Base-by-base conservation (phyloP, 2,888 invertebrate genomes). In the Himalopsyche japonica region DNA sequence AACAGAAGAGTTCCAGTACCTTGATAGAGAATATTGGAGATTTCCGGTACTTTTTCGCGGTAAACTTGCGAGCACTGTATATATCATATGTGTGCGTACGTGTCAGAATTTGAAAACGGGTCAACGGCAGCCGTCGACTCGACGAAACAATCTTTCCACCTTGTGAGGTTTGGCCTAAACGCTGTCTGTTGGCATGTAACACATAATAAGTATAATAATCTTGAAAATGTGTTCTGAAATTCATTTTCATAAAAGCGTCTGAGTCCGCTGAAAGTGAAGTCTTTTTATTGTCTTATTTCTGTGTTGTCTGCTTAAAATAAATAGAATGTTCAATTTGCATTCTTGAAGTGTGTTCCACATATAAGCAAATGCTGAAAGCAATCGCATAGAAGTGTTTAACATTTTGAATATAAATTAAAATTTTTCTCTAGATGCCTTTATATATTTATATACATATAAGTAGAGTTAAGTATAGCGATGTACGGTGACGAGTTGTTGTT, bases 361-460 rank as follows among this genome's bases (percentile, higher is more conserved):
- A 82, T 82, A 85, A 85, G 85, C 81, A 87, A 84, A 86, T 79
- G 87, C 87, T 87, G 83, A 87, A 86, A 87, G 87, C 87, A 87
- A 87, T 87, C 85, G 86, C 87, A 87, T 87, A 87, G 84, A 87
- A 86, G 87, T 86, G 86, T 86, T 86, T 76, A 87, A 87, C 87
- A 87, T 87, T 87, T 87, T 87, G 87, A 85, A 86, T 86, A 85
- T 86, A 87, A 87, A 87, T 87, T 86, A 86, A 87, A 86, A 87
- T 86, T 87, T 87, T 84, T 87, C 86, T 86, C 86, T 87, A 87
- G 87, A 87, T 87, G 87, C 87, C 87, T 87, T 87, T 87, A 87
- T 87, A 86, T 84, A 85, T 85, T 86, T 84, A 83, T 84, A 30
- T 86, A 86, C 70, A 82, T 80, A 82, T 82, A 43, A 64, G 81